Percentiles rank a stretch among this genome's conserved stretches.
Evolutionary conservation across 2,797 vertebrate species (phyloP).

Genomic region (Fistularia commersonii): DNA sequence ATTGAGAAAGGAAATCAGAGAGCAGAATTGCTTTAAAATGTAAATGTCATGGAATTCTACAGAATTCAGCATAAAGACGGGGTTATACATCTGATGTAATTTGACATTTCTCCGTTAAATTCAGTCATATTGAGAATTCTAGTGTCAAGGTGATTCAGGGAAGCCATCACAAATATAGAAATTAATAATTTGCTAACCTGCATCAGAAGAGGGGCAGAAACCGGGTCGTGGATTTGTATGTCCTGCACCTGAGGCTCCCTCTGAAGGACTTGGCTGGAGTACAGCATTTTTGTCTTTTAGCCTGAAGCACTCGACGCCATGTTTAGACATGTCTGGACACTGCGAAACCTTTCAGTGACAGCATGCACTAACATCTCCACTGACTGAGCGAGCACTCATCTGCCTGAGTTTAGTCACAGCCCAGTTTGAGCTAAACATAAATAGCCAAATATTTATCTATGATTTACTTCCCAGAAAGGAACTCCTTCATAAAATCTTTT

Average conservation of each 20-base stretch:
- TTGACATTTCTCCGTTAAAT: too few species aligned
- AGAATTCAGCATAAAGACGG: too few species aligned
- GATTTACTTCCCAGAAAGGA: too few species aligned
- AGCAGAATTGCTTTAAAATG: too few species aligned
- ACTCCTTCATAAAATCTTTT: too few species aligned
- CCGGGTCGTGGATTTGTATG: background rate
- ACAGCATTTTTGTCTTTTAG: background rate
- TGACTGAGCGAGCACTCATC: background rate
- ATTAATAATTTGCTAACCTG: background rate
- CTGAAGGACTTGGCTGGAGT: background rate
- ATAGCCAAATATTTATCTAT: too few species aligned
- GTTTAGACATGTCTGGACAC: conserved; percentile 1
- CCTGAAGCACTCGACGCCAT: background rate
- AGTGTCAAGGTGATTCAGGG: conserved; percentile 11
- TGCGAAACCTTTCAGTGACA: background rate
- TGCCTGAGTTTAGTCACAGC: too few species aligned
- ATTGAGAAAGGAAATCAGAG: too few species aligned
- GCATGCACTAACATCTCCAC: background rate
- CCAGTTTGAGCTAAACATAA: too few species aligned
- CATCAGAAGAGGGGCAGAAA: background rate
- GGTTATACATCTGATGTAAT: too few species aligned
- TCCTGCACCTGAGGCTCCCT: background rate
- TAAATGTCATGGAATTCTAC: too few species aligned
- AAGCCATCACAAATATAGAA: conserved; percentile 4
- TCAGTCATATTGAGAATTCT: background rate